Evolutionary conservation across 2,888 invertebrate species (phyloP), one percentile per base, ranked within the genome.

Genomic region (Eurytoma californica): DNA sequence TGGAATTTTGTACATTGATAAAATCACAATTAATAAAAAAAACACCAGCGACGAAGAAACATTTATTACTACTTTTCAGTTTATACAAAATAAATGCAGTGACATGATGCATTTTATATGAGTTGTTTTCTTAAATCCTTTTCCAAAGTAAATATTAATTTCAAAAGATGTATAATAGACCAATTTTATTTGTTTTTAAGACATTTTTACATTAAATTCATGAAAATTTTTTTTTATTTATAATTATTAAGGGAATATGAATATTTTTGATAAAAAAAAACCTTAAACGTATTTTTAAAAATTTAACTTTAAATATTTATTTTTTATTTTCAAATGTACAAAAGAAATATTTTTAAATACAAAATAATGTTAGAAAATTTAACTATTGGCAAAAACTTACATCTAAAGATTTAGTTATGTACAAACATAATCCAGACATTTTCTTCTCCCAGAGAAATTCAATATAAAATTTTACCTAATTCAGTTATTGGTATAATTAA

Each of bases 401-500:
- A 74, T 55, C 75, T 55, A 70, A 7, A 60, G 5, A 16, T 80
- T 57, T 61, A 69, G 7, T 69, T 77, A 74, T 80, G 39, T 77
- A 80, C 77, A 80, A 39, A 67, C n/a, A 68, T 55, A 24, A 58
- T 73, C 61, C 16, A n/a, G 30, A 53, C 13, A 67, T 65, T 60
- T 47, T 65, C 28, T 39, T 30, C n/a, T n/a, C 47, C 7, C 13
- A 24, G 18, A 67, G 60, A 78, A 49, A 65, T 70, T 51, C 9
- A 72, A 24, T 2, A 76, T 68, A 61, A 67, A 70, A 60, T 78
- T 39, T 58, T 14, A 28, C 3, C 55, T 72, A 73, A 69, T 65
- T 72, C 55, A 75, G 53, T 72, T 20, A 55, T 58, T 16, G 18
- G 9, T 39, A 7, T 39, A n/a, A 57, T 57, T 91, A 7, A 4